phyloP scores from a whole-genome alignment of 2,888 invertebrate species.

The Hesperia comma region DNA sequence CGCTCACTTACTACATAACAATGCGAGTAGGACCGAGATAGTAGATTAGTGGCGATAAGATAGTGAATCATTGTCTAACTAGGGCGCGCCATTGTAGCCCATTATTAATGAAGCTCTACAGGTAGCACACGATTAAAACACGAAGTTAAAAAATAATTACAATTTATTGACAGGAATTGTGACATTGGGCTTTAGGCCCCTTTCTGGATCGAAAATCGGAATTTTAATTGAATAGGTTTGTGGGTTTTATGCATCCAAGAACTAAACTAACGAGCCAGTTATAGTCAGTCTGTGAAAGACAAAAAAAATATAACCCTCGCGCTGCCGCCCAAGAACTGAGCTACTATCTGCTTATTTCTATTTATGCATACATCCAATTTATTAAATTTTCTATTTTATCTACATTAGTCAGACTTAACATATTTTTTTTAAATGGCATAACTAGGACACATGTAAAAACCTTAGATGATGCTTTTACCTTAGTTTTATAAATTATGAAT shows the following conservation, averaged over 20 bases:
- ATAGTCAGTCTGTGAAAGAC: too few relatives aligned
- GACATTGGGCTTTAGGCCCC: not conserved
- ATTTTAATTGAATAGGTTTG: not conserved
- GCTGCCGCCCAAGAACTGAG: too few relatives aligned
- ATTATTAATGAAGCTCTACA: slow-evolving; percentile 5
- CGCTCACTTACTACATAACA: slow-evolving; percentile 27
- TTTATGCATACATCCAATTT: too few relatives aligned
- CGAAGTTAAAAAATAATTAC: slow-evolving; percentile 36
- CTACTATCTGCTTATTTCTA: too few relatives aligned
- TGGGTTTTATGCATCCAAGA: too few relatives aligned
- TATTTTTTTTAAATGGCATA: too few relatives aligned
- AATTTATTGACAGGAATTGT: slow-evolving; percentile 40
- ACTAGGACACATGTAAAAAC: too few relatives aligned
- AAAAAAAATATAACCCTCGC: too few relatives aligned
- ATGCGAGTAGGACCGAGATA: slow-evolving; percentile 25
- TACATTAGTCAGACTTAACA: too few relatives aligned
- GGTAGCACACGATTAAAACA: slow-evolving; percentile 28
- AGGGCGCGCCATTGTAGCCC: slow-evolving; percentile 41
- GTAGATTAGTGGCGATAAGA: slow-evolving; percentile 63
- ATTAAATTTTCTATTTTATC: too few relatives aligned
- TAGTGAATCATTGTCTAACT: slow-evolving; percentile 61
- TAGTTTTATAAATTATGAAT: not conserved
- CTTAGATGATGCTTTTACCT: too few relatives aligned
- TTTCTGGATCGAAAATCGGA: not conserved
- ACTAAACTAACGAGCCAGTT: too few relatives aligned